phyloP scores from a whole-genome alignment of 2,888 invertebrate genomes.

The Spicauda simplicius region DNA sequence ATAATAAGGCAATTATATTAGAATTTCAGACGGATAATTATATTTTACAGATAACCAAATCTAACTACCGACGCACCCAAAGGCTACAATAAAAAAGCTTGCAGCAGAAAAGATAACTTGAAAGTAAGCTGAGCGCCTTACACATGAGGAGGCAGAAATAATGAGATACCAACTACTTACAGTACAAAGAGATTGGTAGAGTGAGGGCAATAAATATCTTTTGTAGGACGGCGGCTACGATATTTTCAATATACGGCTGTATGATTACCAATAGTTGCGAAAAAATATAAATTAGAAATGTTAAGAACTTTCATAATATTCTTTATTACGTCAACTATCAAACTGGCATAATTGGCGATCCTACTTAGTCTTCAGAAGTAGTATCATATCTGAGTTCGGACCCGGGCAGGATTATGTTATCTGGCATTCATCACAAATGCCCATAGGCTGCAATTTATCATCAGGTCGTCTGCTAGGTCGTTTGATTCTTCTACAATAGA shows the following conservation, averaged over 20 bases:
- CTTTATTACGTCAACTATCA: neutral
- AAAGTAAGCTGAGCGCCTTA: slow-evolving; percentile 52
- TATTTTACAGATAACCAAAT: neutral
- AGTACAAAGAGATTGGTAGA: slow-evolving; percentile 52
- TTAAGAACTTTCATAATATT: neutral
- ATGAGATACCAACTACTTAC: slow-evolving; percentile 69
- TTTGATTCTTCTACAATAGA: too few relatives aligned
- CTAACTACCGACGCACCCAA: neutral
- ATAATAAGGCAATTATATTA: neutral
- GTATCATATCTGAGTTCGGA: too few relatives aligned
- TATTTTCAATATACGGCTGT: slow-evolving; percentile 26
- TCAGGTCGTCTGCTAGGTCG: too few relatives aligned
- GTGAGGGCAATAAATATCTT: slow-evolving; percentile 46
- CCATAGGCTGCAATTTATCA: too few relatives aligned
- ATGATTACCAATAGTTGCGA: neutral
- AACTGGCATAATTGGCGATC: too few relatives aligned
- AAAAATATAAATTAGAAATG: neutral
- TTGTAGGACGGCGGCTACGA: slow-evolving; percentile 46
- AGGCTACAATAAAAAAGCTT: slow-evolving; percentile 22
- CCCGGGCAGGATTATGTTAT: too few relatives aligned
- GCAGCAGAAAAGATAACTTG: slow-evolving; percentile 44
- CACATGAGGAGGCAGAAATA: slow-evolving; percentile 72
- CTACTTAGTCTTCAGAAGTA: too few relatives aligned
- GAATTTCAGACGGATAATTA: neutral
- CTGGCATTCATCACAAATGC: too few relatives aligned